Base-by-base conservation (phyloP, 2,888 invertebrate species). In the Arenicola marina region DNA sequence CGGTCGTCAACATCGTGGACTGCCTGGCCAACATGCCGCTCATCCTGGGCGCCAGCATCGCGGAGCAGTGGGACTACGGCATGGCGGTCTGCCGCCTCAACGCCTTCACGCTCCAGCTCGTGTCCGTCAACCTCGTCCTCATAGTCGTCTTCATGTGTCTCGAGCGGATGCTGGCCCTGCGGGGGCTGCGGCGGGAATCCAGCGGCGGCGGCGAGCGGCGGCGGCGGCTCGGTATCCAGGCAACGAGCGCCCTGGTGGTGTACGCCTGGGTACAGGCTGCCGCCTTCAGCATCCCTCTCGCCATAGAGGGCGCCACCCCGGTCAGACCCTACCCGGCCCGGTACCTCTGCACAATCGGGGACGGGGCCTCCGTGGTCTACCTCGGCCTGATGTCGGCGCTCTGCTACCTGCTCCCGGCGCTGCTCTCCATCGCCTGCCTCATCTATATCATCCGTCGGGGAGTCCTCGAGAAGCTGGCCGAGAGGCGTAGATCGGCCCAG, bases 21-120 rank as follows among this genome's bases (percentile, higher is more conserved):
- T 74, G 76, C 63, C 44, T 75, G 11, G 60, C 75, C 28, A 78
- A 78, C 61, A 76, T 79, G 75, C 67, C 78, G 1, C 57, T 80
- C 4, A 66, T 78, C 0, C 63, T 79, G 21, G 73, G 75, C 2
- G 69, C 75, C 3, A 74, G 74, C 15, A 66, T 76, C 21, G 61
- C 71, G 3, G 67, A 67, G 21, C 66, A 68, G 28, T 78, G 77
- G 78, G 69, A 66, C 3, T 74, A 75, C 53, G 75, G 75, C 4
- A 63, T 66, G 1, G 29, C 66, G 4, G 61, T 75, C 31, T 80
- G 80, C 56, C 66, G 67, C 15, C 45, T 76, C 21, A 76, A 78
- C 61, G 71, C 75, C 2, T 77, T 75, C 59, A 70, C 69, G 54
- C 67, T 79, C 55, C 74, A 73, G 44, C 48, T 77, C 26, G 66